Conservation (phyloP, 2,888 invertebrate genomes). For the Cacoxenus indagator region DNA sequence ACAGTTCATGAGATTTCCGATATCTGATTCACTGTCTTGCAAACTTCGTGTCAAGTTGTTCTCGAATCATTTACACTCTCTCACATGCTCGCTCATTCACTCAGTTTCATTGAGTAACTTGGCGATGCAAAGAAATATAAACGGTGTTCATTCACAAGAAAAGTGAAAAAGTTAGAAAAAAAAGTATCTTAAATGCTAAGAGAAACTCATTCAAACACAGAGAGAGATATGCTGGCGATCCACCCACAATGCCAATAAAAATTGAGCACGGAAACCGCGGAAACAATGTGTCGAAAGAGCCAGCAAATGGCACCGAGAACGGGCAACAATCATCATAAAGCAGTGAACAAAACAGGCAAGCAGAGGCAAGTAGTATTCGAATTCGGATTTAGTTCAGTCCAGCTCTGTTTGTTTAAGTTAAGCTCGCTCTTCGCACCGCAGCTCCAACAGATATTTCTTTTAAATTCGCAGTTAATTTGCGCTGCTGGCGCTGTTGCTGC, state of each 20-base stretch:
- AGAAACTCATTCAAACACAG: not conserved
- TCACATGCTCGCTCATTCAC: constrained; percentile 5
- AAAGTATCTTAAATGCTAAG: not conserved
- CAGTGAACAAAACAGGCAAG: not conserved
- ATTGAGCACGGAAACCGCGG: too few species aligned
- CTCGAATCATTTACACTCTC: not conserved
- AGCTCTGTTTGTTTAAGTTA: not conserved
- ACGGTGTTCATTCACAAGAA: constrained; percentile 9
- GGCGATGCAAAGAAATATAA: not conserved
- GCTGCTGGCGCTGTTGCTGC: constrained; percentile 22
- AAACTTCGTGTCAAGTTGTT: too few species aligned
- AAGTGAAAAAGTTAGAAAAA: constrained; percentile 2
- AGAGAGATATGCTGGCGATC: not conserved
- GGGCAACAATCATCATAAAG: not conserved
- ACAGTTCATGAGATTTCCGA: too few species aligned
- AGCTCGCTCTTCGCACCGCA: constrained; percentile 35
- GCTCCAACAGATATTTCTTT: constrained; percentile 62
- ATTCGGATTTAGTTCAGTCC: not conserved
- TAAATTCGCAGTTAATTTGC: constrained; percentile 63
- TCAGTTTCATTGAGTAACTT: not conserved
- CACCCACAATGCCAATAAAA: not conserved
- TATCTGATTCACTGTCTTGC: too few species aligned
- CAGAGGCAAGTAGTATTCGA: not conserved
- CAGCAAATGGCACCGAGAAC: not conserved
- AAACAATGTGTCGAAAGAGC: too few species aligned